Evolutionary conservation across 1,140 invertebrate species (phyloP).

Genomic region (Zaprionus lachaisei): DNA sequence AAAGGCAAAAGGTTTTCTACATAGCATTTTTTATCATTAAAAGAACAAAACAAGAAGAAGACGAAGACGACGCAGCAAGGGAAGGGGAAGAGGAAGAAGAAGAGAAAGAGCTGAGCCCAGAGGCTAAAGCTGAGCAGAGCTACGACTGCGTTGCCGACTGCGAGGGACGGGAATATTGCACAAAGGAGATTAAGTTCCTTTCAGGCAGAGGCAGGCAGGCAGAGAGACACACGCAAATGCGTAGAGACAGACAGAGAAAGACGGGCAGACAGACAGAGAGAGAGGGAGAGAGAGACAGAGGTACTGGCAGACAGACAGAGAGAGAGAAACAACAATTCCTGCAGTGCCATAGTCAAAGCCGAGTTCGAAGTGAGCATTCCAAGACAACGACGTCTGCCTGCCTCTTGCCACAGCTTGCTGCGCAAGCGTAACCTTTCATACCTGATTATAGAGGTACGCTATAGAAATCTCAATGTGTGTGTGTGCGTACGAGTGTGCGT

Average conservation of each 20-base stretch:
- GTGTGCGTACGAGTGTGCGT: conserved; percentile 1
- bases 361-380: conserved; percentile 75
- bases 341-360: conserved; percentile 12
- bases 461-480: conserved; percentile 18
- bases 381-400: conserved; percentile 20
- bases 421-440: conserved; percentile 81
- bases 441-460: conserved; percentile 67
- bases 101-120: conserved; percentile 13
- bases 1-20: conserved; percentile 69
- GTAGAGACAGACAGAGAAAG: conserved; percentile 47
- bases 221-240: conserved; percentile 60
- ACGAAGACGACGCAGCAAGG: conserved; percentile 56
- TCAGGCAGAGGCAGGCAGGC: conserved; percentile 13
- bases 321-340: conserved; percentile 15
- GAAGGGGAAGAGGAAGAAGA: conserved; percentile 62
- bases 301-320: not conserved
- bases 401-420: conserved; percentile 36
- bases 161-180: conserved; percentile 61
- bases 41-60: conserved; percentile 77
- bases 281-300: too few species aligned
- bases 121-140: conserved; percentile 6
- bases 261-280: conserved; percentile 6
- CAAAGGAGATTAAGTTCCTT: conserved; percentile 83
- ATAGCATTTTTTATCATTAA: conserved; percentile 77
- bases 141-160: not conserved